Conservation (phyloP, 2,797 vertebrate species). For the Crax fasciolata region DNA sequence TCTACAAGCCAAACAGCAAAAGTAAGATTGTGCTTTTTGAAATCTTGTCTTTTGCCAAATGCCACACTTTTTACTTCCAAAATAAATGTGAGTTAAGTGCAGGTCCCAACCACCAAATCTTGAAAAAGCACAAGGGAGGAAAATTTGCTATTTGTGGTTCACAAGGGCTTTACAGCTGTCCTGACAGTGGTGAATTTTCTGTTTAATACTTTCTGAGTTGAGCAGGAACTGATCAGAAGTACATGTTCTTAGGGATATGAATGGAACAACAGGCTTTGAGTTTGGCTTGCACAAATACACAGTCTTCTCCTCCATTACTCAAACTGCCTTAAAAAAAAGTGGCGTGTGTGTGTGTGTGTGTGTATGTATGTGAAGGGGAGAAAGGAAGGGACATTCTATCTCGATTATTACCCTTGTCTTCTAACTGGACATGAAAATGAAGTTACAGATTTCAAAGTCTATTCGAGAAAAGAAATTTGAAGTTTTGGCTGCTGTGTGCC, state of each 20-base stretch:
- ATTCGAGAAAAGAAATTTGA: not conserved
- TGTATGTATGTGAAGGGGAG: not conserved
- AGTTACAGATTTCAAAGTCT: constrained; percentile 6
- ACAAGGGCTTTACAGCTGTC: not conserved
- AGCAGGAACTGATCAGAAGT: not conserved
- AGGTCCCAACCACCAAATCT: not conserved
- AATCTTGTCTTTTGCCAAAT: not conserved
- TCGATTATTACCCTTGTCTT: not conserved
- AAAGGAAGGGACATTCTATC: not conserved
- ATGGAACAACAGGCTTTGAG: not conserved
- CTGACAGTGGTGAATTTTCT: not conserved
- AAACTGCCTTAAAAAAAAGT: not conserved
- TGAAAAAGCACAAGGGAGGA: not conserved
- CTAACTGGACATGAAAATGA: not conserved
- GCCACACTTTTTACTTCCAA: not conserved
- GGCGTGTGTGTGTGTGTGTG: fast-evolving
- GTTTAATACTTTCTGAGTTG: not conserved
- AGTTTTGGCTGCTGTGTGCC: constrained; percentile 1
- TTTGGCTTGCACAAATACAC: not conserved
- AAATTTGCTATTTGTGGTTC: not conserved
- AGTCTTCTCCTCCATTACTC: not conserved
- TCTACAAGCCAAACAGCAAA: not conserved
- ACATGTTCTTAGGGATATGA: fast-evolving
- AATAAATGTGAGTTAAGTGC: not conserved
- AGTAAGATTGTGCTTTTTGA: not conserved